Evolutionary conservation across 2,797 vertebrate genomes (phyloP).

Genomic region (Melanogrammus aeglefinus): DNA sequence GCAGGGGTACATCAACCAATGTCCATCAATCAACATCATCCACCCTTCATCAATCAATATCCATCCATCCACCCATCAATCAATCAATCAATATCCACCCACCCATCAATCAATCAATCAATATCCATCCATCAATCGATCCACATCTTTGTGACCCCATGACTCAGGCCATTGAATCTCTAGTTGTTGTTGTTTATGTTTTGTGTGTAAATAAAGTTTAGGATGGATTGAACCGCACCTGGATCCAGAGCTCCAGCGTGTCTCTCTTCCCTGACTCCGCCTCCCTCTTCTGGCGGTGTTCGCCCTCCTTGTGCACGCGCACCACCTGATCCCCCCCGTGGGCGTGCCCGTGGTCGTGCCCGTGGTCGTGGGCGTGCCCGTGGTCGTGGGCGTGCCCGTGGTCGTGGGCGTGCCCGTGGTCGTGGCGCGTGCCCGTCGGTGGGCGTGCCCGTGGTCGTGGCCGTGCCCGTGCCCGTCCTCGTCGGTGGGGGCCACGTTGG

Average conservation of each 20-base stretch:
- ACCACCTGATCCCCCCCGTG: slow-evolving; percentile 34
- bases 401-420: slow-evolving; percentile 4
- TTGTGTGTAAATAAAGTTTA: neutral
- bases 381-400: slow-evolving; percentile 22
- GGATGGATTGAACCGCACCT: slow-evolving; percentile 62
- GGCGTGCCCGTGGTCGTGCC: slow-evolving; percentile 3
- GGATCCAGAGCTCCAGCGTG: slow-evolving; percentile 81
- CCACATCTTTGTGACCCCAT: no score
- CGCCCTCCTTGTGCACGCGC: slow-evolving; percentile 41
- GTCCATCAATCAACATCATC: no score
- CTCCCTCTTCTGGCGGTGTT: slow-evolving; percentile 52
- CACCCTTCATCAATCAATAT: no score
- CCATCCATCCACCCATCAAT: no score
- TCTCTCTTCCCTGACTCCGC: slow-evolving; percentile 67
- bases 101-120: no score
- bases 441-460: slow-evolving; percentile 15
- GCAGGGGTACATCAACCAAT: slow-evolving; percentile 9
- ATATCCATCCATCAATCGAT: no score
- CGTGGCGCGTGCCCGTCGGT: slow-evolving; percentile 28
- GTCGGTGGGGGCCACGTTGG: slow-evolving; percentile 56
- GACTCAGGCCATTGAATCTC: neutral
- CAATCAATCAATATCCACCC: no score
- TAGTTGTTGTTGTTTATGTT: neutral
- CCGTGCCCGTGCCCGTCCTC: slow-evolving; percentile 52
- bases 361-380: slow-evolving; percentile 3